These are phyloP conservation scores for Pristis pectinata DNA, from an alignment of 2,797 vertebrate genomes.

Conservation along the genomic window DNA sequence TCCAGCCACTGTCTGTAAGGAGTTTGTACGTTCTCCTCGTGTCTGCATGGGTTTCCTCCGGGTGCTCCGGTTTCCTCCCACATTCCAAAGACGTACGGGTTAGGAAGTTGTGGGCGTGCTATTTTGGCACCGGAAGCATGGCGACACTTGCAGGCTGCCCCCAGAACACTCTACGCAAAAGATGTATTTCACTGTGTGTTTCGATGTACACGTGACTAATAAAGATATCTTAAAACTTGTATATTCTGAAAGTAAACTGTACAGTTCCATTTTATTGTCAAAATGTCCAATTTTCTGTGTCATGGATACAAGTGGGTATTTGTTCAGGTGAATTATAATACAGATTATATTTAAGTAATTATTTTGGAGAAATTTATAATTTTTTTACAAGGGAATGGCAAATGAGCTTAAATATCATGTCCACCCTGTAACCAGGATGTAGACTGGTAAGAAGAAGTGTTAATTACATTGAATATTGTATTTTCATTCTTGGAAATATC, in stretches of 20 bases:
- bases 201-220: too few species aligned
- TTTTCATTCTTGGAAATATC: background rate
- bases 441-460: background rate
- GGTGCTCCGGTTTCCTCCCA: too few species aligned
- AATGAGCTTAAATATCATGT: background rate
- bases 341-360: background rate
- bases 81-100: too few species aligned
- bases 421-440: background rate
- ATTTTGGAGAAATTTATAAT: background rate
- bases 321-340: background rate
- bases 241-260: background rate
- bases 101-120: too few species aligned
- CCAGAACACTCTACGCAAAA: too few species aligned
- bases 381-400: background rate
- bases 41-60: too few species aligned
- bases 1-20: too few species aligned
- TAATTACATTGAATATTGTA: background rate
- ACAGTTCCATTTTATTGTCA: background rate
- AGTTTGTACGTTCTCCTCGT: too few species aligned
- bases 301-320: constrained; percentile 6
- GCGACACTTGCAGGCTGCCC: too few species aligned
- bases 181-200: too few species aligned
- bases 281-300: background rate
- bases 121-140: too few species aligned
- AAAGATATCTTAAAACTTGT: too few species aligned